Conservation (phyloP, 2,113 vertebrate species). For the Thalassoma bifasciatum region DNA sequence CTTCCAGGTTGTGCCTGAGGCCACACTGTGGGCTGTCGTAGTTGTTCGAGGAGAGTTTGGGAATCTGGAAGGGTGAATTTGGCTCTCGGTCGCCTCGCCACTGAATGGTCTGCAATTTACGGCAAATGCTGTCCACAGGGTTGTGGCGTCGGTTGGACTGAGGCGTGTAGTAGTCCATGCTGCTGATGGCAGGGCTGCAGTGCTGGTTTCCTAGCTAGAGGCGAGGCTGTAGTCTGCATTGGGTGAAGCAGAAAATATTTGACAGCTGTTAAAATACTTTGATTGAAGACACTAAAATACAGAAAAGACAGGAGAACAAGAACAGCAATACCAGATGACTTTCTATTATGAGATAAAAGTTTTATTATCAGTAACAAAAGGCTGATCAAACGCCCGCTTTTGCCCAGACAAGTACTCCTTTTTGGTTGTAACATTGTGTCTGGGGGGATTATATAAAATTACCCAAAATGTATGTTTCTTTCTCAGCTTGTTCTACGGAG, state of each 20-base stretch:
- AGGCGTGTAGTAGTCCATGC: constrained; percentile 76
- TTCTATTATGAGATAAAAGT: too few relatives aligned
- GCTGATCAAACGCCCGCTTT: too few relatives aligned
- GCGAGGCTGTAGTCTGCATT: constrained; percentile 67
- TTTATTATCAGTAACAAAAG: too few relatives aligned
- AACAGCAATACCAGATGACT: too few relatives aligned
- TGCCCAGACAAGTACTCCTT: too few relatives aligned
- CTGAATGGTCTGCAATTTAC: constrained; percentile 89
- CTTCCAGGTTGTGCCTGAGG: constrained; percentile 83
- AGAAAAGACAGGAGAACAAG: neutral
- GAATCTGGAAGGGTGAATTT: constrained; percentile 85
- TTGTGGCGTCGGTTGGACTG: constrained; percentile 83
- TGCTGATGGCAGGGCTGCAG: constrained; percentile 26
- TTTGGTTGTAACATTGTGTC: too few relatives aligned
- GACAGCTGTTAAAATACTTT: too few relatives aligned
- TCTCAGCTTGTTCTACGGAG: too few relatives aligned
- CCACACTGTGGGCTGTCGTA: constrained; percentile 85
- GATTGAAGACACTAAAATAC: neutral
- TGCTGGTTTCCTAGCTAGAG: constrained; percentile 35
- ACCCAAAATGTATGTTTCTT: too few relatives aligned
- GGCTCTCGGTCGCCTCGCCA: constrained; percentile 84
- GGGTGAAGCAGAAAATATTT: neutral
- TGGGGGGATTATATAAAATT: too few relatives aligned
- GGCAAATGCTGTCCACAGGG: constrained; percentile 91
- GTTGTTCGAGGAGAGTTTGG: constrained; percentile 85